phyloP scores from a whole-genome alignment of 2,113 vertebrate species.

The Pituophis catenifer region DNA sequence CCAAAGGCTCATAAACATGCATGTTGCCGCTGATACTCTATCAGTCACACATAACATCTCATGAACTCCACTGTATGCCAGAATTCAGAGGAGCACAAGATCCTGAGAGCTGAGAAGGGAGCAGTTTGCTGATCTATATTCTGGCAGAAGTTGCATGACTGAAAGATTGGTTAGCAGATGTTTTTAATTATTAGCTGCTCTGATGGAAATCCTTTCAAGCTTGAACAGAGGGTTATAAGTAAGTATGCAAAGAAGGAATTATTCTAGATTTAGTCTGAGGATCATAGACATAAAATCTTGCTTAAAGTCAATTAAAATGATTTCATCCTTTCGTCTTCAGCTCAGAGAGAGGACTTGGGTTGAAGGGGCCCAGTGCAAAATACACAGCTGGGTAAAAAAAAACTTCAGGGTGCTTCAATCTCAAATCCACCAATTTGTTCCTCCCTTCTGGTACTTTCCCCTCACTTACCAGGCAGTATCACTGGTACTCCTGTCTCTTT shows the following conservation, averaged over 20 bases:
- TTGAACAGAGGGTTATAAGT: neutral
- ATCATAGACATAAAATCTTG: neutral
- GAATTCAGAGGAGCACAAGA: neutral
- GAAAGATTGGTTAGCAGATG: slow-evolving; percentile 3
- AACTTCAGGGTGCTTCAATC: neutral
- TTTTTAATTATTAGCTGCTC: neutral
- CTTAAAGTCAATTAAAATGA: neutral
- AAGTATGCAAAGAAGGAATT: neutral
- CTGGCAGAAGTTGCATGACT: neutral
- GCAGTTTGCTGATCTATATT: neutral
- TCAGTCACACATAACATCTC: neutral
- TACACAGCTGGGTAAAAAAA: neutral
- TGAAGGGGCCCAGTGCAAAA: neutral
- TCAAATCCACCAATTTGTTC: neutral
- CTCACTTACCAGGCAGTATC: neutral
- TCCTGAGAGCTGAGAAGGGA: neutral
- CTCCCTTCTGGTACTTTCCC: neutral
- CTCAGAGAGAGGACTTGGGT: neutral
- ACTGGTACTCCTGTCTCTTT: neutral
- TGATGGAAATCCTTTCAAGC: neutral
- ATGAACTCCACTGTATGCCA: neutral
- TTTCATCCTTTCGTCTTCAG: neutral
- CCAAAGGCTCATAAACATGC: neutral
- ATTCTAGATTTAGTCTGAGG: neutral
- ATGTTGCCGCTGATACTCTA: neutral